Evolutionary conservation across 2,797 vertebrate genomes (phyloP), one percentile per base, ranked within the genome.

Genomic region (Peromyscus eremicus): DNA sequence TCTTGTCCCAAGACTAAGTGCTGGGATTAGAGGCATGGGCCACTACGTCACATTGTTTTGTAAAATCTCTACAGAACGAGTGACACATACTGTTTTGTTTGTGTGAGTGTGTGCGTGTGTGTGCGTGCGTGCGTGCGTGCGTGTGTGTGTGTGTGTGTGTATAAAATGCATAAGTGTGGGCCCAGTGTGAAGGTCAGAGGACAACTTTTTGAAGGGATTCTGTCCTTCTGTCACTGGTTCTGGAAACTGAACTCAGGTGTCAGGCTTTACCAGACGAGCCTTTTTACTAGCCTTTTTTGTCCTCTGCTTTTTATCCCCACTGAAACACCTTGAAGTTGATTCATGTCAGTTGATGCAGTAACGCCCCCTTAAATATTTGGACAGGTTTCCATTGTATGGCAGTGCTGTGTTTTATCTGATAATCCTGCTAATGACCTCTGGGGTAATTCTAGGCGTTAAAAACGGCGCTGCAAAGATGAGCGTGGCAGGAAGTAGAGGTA

Each of bases 321-420:
- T 70, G 32, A 94, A 91, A 80, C 79, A 75, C 73, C 93, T 46
- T 91, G 25, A 89, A 10, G 83, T 34, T 57, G 55, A 68, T 76
- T 88, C 40, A 17, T 43, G 62, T 64, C 64, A 46, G 46, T 29
- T 66, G 68, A n/a, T 62, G 14, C 1, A 81, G 66, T 29, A 9
- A 55, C 94, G 23, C 23, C 14, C 81, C 34, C 60, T 86, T 49
- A 94, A 94, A 71, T 12, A 68, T 84, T 55, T 14, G 6, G 76
- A 77, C 77, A 92, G 27, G 64, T 70, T 60, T 60, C 57, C 43
- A n/a, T 13, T 70, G 11, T 64, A 25, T 79, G 8, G 17, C 97
- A 95, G 91, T 34, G 19, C 14, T 21, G 32, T 43, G 83, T 82
- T 75, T 91, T 55, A 77, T 34, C 89, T 86, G 73, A 77, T 62